Base-by-base conservation (phyloP, 2,797 vertebrate genomes). In the Microctenopoma stevenorrisi region DNA sequence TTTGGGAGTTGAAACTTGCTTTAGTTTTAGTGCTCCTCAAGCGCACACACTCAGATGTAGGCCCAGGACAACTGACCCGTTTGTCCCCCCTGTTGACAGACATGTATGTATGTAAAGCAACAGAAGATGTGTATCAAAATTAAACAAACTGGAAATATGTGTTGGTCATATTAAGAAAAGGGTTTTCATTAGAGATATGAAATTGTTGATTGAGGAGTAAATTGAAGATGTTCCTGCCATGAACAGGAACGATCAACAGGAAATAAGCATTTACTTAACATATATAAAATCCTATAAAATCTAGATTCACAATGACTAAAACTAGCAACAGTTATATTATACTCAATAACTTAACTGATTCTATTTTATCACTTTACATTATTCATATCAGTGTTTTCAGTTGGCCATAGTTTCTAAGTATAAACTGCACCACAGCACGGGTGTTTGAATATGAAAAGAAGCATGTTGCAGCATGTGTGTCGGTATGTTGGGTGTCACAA, bases 401-500 rank as follows among this genome's bases (percentile, higher is more conserved):
- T 37, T n/a, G 3, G 22, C 33, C 18, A 8, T 30, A 11, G 4
- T 37, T 33, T n/a, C 22, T 22, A 15, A 33, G 46, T 30, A 61
- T 15, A 37, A n/a, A 15, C 18, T 4, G 9, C 26, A 40, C 48
- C 4, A 13, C 43, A 26, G 26, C 38, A 49, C 4, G 7, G 3
- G 3, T 38, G 63, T 53, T 30, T 47, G 13, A 52, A 43, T 22
- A 9, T 44, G 12, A 52, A 48, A 42, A 30, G 53, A 37, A 10
- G 38, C 83, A 0, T 71, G 82, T 75, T 57, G 33, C 7, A 49
- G 57, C 85, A 56, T 50, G 86, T 64, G 14, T 22, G 0, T 4
- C 68, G 82, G 72, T 65, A 73, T 77, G 69, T n/a, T 18, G 52
- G 12, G 18, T 26, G 46, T 62, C 56, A 68, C 37, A 63, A 47